Evolutionary conservation across 23 tunicate genomes (phyloP).

Genomic region (Trididemnum clinides): DNA sequence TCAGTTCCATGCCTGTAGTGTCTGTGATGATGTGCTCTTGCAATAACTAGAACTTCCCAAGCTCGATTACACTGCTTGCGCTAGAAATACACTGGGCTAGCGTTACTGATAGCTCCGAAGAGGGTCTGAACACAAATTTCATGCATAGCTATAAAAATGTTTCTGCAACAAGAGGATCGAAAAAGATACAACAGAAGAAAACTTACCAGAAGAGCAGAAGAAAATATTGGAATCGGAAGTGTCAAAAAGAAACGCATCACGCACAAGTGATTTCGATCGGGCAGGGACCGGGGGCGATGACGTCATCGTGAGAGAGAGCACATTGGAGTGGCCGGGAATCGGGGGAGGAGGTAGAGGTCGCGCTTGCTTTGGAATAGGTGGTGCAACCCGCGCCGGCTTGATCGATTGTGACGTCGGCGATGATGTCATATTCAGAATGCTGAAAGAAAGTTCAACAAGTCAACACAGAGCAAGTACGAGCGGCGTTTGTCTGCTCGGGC

Average conservation of each 20-base stretch:
- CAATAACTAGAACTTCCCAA: no score
- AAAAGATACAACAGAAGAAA: not conserved
- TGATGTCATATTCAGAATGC: not conserved
- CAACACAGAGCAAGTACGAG: no score
- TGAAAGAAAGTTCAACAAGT: no score
- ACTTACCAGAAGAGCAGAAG: conserved; percentile 11
- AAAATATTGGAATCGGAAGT: conserved; percentile 3
- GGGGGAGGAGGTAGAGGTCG: conserved; percentile 69
- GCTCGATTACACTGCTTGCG: no score
- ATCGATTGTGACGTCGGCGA: not conserved
- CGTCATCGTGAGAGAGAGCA: not conserved
- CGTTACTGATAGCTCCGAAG: no score
- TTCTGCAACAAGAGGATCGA: no score
- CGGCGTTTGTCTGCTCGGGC: no score
- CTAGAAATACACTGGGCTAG: no score
- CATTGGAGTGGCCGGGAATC: conserved; percentile 35
- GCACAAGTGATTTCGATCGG: conserved; percentile 8
- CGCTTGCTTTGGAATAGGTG: conserved; percentile 53
- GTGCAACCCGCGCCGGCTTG: conserved; percentile 53
- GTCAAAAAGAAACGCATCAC: not conserved
- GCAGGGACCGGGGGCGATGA: conserved; percentile 13
- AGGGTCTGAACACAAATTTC: no score
- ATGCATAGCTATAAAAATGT: no score
- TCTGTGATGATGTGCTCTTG: no score
- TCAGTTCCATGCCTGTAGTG: no score